Base-by-base conservation (phyloP, 2,888 invertebrate species). In the Tenthredo notha region DNA sequence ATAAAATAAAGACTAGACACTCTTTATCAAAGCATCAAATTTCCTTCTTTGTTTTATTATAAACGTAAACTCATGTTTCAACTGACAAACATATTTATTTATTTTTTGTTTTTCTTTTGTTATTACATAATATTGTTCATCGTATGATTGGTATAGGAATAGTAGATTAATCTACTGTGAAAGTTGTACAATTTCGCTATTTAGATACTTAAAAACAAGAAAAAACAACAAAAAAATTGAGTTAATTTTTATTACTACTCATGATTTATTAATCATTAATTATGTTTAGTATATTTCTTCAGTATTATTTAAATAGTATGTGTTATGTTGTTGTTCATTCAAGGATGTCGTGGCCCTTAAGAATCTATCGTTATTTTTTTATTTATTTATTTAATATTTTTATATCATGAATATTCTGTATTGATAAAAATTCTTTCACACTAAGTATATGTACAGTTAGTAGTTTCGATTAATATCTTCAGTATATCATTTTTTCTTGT, bases 181-280 rank as follows among this genome's bases (percentile, higher is more conserved):
- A n/a, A 50, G 29, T 77, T 75, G 21, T 75, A 75, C 12, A 77
- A 74, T 50, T 37, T 58, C 21, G 33, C 86, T 85, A 85, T 85
- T 85, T 75, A 86, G 85, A 87, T 87, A 86, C 85, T 87, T 77
- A 84, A 82, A 84, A 37, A 37, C 6, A 37, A 37, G 84, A 85
- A 86, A 82, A 72, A 21, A 84, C n/a, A n/a, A n/a, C n/a, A n/a
- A 33, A 33, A 67, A 80, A 47, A 65, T 72, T 33, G 75, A 43
- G 1, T 43, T n/a, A 37, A 43, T n/a, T 74, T 74, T 74, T 40
- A 43, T 21, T 74, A 74, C 40, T 74, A 43, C 37, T 40, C 40
- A 74, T 43, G 21, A 43, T 74, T 47, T 21, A 74, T 74, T 74
- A 21, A 21, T 43, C 47, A 83, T 67, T 43, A 70, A 83, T 83